Conservation (phyloP, 2,113 vertebrate species). For the Aldabrachelys gigantea region DNA sequence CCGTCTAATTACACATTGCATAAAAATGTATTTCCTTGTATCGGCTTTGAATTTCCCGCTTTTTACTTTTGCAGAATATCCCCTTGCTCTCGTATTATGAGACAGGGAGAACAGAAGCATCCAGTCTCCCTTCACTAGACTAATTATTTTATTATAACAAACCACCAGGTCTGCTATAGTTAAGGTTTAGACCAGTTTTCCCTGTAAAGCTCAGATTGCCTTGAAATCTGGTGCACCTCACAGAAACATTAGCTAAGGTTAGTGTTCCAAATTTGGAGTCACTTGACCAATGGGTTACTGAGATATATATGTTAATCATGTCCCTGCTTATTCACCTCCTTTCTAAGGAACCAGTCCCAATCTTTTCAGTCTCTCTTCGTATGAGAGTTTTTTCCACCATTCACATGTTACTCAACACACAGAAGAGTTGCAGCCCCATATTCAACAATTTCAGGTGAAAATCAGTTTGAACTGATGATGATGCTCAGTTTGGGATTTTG, state of each 20-base stretch:
- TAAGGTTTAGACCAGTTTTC: neutral
- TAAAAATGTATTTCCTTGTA: neutral
- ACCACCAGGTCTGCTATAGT: neutral
- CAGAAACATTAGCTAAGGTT: neutral
- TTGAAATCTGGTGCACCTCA: neutral
- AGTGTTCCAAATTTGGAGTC: neutral
- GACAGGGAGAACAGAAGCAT: neutral
- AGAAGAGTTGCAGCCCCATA: fast-evolving
- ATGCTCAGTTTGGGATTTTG: neutral
- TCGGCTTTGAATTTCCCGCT: slow-evolving; percentile 11
- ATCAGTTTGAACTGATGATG: neutral
- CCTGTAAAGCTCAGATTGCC: neutral
- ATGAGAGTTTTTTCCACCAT: neutral
- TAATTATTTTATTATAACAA: neutral
- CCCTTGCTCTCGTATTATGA: neutral
- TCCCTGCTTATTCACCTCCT: neutral
- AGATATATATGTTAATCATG: fast-evolving
- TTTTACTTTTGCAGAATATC: neutral
- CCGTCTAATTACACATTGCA: neutral
- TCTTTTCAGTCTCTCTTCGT: neutral
- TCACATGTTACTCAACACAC: neutral
- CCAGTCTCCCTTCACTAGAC: neutral
- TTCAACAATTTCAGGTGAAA: neutral
- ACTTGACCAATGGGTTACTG: neutral
- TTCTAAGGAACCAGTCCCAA: fast-evolving